Base-by-base conservation (phyloP, 2,113 vertebrate species). In the Glareola pratincola region DNA sequence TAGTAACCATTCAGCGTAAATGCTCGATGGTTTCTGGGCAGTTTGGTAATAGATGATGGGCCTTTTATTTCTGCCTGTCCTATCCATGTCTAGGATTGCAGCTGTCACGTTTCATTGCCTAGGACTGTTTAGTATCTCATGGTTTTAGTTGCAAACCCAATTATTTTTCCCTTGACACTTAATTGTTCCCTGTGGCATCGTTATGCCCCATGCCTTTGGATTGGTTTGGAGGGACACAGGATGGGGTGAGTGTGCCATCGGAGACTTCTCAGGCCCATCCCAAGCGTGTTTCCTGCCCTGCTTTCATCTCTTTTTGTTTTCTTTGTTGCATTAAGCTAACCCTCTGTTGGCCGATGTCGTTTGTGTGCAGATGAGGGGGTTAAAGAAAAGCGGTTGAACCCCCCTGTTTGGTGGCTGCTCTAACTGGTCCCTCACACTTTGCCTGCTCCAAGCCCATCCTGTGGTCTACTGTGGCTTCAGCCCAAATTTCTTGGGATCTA, bases 131-230 rank as follows among this genome's bases (percentile, higher is more conserved):
- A 54, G n/a, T 21, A 12, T 45, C 32, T 73, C 20, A 4, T 51
- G 8, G 3, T 76, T 90, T 77, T 62, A 77, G 26, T 17, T 79
- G 41, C 67, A 80, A 45, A 69, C 80, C 17, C 17, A 83, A 0
- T 50, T 69, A 30, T 77, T 92, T 91, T 71, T 26, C 5, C 56
- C 18, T 96, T 88, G 48, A 8, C 27, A n/a, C 6, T 85, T 88
- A 47, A 83, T 51, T 93, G 45, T 18, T 79, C 41, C 41, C 29
- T 9, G 30, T 57, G 86, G 41, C 8, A 37, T 80, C 3, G 0
- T 84, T 86, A 41, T 37, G 14, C 20, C 29, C 18, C 0, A 0
- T 3, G 3, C 37, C 24, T 73, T 86, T 90, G 0, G 0, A 74
- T 66, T 71, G 26, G 10, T 62, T 67, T 89, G 47, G 1, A 2